Conservation (phyloP, 2,888 invertebrate species). For the Lasioglossum figueresi region DNA sequence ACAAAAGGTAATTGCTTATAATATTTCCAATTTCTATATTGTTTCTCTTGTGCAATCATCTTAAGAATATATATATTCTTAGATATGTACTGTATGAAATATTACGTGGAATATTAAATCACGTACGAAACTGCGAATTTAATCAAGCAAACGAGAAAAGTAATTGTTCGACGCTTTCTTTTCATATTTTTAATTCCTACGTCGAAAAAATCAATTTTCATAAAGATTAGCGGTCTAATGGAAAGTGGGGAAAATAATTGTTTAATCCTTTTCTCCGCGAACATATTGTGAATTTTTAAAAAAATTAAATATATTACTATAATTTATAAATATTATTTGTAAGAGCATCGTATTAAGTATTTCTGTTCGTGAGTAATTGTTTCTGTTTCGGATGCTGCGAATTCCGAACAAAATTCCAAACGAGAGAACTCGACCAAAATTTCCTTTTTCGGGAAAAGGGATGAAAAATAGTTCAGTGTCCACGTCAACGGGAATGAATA, state of each 20-base stretch:
- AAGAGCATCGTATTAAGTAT: too few species aligned
- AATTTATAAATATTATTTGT: background rate
- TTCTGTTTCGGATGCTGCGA: background rate
- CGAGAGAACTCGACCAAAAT: background rate
- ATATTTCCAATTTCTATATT: background rate
- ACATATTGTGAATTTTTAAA: too few species aligned
- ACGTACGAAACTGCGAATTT: too few species aligned
- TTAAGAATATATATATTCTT: background rate
- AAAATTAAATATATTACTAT: background rate
- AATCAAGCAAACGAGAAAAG: too few species aligned
- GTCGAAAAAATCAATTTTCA: too few species aligned
- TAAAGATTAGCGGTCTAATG: background rate
- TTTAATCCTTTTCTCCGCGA: background rate
- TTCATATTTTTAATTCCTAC: background rate
- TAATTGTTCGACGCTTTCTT: background rate
- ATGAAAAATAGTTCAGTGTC: background rate
- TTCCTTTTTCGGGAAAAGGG: background rate
- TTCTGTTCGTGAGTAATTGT: background rate
- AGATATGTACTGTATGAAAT: too few species aligned
- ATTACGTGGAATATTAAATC: too few species aligned
- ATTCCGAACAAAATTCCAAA: background rate
- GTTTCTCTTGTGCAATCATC: background rate
- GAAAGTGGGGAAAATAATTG: background rate
- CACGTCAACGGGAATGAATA: background rate
- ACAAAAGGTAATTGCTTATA: too few species aligned